A percentile compares a stretch with the other conserved stretches of the same genome.
These are phyloP conservation scores for Polydrusus tereticollis DNA, from an alignment of 2,888 invertebrate genomes.

Conservation along the genomic window DNA sequence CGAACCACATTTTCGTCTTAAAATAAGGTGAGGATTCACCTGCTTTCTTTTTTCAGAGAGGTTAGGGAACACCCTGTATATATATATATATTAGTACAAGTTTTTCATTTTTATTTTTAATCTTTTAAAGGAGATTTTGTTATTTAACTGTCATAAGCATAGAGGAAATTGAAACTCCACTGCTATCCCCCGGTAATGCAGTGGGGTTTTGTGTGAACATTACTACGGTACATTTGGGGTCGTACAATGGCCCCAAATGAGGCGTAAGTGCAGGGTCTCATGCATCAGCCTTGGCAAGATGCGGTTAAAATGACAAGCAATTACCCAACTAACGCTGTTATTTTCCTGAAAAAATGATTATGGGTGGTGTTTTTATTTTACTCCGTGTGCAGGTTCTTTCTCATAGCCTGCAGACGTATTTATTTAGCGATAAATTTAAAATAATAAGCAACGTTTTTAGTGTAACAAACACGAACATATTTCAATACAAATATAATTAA, in stretches of 20 bases:
- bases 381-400: slow-evolving; percentile 10
- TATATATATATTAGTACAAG: no score
- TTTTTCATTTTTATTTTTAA: background rate
- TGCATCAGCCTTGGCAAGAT: slow-evolving; percentile 13
- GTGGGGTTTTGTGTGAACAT: slow-evolving; percentile 20
- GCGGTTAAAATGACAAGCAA: slow-evolving; percentile 19
- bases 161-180: slow-evolving; percentile 1
- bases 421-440: slow-evolving; percentile 13
- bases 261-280: slow-evolving; percentile 29
- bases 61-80: background rate
- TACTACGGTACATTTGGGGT: slow-evolving; percentile 22
- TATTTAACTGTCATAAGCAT: slow-evolving; percentile 11
- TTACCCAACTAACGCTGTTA: slow-evolving; percentile 26
- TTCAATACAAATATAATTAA: background rate
- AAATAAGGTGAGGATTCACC: no score
- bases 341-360: slow-evolving; percentile 5
- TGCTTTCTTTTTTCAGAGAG: no score
- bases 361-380: slow-evolving; percentile 6
- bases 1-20: no score
- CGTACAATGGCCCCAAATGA: slow-evolving; percentile 26
- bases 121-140: slow-evolving; percentile 10
- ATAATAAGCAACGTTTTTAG: slow-evolving; percentile 11
- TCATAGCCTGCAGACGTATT: slow-evolving; percentile 2
- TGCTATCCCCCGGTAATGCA: slow-evolving; percentile 14
- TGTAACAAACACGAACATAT: background rate